These are phyloP conservation scores for Meriones unguiculatus DNA, from an alignment of 2,113 vertebrate species.

Conservation along the genomic window DNA sequence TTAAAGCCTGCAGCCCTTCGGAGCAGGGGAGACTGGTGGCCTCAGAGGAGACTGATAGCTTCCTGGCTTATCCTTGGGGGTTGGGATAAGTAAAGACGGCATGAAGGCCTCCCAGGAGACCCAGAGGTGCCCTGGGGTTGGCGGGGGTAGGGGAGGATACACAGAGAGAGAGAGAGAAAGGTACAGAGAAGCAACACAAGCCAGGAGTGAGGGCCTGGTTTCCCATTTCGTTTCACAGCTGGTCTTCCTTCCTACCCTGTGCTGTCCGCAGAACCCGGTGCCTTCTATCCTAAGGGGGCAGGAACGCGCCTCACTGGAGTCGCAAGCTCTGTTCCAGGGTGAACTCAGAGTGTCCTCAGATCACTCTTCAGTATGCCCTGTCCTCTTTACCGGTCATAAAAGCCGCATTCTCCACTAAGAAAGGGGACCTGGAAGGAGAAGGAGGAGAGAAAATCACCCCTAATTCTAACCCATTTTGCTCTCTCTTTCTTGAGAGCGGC, in stretches of 20 bases:
- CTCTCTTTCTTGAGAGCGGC: constrained; percentile 32
- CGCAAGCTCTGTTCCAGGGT: background rate
- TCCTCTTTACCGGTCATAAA: background rate
- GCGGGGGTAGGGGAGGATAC: background rate
- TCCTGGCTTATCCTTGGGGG: background rate
- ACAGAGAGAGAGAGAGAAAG: background rate
- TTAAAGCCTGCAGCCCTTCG: background rate
- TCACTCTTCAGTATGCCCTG: background rate
- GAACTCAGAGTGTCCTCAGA: too few species aligned
- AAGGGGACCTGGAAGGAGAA: constrained; percentile 43
- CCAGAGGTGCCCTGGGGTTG: background rate
- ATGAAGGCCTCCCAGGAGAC: background rate
- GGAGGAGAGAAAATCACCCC: constrained; percentile 36
- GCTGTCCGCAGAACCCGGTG: background rate
- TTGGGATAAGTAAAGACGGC: background rate
- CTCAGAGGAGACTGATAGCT: background rate
- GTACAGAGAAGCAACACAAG: background rate
- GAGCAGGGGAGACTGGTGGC: background rate
- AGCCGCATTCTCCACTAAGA: background rate
- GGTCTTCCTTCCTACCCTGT: background rate
- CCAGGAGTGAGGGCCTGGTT: background rate
- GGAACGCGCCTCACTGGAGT: background rate
- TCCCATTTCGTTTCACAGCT: background rate
- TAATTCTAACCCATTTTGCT: constrained; percentile 3
- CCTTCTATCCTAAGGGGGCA: background rate